These are phyloP conservation scores for Verasper variegatus DNA, from an alignment of 2,113 vertebrate species.

Conservation along the genomic window DNA sequence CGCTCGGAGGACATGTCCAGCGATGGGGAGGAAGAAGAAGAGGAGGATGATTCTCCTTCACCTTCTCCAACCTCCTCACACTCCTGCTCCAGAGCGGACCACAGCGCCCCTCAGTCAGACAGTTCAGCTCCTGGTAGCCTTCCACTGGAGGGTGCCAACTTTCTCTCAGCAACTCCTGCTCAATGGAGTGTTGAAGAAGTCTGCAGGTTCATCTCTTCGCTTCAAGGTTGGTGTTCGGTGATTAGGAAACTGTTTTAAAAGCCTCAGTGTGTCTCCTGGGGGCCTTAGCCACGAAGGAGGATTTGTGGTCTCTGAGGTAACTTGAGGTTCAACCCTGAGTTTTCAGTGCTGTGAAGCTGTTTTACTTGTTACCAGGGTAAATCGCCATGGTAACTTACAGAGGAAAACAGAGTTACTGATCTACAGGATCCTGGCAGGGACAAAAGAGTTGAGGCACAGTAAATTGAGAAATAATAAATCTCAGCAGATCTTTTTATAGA, in stretches of 20 bases:
- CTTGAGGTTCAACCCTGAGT: no score
- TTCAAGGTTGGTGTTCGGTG: constrained; percentile 87
- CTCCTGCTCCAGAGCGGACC: constrained; percentile 86
- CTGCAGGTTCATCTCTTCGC: constrained; percentile 93
- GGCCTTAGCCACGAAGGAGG: no score
- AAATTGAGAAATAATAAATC: no score
- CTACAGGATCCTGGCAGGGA: no score
- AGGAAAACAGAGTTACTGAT: no score
- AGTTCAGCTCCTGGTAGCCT: constrained; percentile 86
- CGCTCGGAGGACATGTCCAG: constrained; percentile 95
- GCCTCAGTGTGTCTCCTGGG: no score
- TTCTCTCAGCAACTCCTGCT: constrained; percentile 90
- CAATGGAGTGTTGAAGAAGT: constrained; percentile 97
- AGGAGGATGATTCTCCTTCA: constrained; percentile 88
- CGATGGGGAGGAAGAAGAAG: constrained; percentile 90
- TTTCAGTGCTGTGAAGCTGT: no score
- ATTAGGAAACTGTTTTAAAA: neutral
- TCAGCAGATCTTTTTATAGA: no score
- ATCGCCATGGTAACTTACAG: no score
- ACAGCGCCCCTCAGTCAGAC: constrained; percentile 82
- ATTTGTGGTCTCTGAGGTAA: no score
- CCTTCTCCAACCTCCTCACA: constrained; percentile 91
- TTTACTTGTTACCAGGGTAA: no score
- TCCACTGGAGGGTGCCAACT: constrained; percentile 87
- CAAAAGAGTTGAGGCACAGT: no score